Percentiles rank a stretch among this genome's conserved stretches.
These are phyloP conservation scores for Phenganax stokvisi DNA, from an alignment of 92 coral and sea anemone genomes.

Conservation along the genomic window DNA sequence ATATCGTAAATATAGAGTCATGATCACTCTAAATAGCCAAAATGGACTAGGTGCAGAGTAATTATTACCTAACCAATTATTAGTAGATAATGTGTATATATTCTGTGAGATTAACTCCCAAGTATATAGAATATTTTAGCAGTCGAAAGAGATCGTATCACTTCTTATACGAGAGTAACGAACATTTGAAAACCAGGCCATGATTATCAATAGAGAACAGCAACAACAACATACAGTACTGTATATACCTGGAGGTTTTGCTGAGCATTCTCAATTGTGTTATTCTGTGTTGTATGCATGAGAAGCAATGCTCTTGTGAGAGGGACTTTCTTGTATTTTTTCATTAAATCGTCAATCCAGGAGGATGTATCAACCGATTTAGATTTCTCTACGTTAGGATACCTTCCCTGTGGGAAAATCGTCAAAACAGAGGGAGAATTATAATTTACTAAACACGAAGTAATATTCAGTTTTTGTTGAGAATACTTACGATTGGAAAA, in stretches of 20 bases:
- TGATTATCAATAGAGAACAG: not conserved
- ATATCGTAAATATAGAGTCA: too few species aligned
- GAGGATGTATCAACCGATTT: conserved; percentile 11
- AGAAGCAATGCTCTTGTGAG: conserved; percentile 78
- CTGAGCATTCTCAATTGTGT: conserved; percentile 47
- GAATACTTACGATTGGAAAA: not conserved
- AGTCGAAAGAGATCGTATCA: too few species aligned
- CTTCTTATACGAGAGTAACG: not conserved
- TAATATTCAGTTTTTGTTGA: not conserved
- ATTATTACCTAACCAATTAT: too few species aligned
- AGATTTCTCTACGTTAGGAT: not conserved
- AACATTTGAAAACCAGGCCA: not conserved
- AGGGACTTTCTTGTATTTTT: conserved; percentile 59
- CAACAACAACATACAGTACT: conserved; percentile 36
- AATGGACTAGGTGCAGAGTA: too few species aligned
- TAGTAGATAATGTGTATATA: too few species aligned
- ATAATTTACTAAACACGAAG: not conserved
- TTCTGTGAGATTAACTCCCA: too few species aligned
- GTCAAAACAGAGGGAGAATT: not conserved
- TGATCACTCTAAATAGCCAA: too few species aligned
- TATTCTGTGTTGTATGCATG: conserved; percentile 72
- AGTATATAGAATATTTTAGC: too few species aligned
- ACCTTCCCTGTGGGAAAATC: too few species aligned
- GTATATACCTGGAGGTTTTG: conserved; percentile 68
- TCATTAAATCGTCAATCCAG: conserved; percentile 43